Evolutionary conservation across 1,140 invertebrate species (phyloP).

Genomic region (Trachelipus rathkii): DNA sequence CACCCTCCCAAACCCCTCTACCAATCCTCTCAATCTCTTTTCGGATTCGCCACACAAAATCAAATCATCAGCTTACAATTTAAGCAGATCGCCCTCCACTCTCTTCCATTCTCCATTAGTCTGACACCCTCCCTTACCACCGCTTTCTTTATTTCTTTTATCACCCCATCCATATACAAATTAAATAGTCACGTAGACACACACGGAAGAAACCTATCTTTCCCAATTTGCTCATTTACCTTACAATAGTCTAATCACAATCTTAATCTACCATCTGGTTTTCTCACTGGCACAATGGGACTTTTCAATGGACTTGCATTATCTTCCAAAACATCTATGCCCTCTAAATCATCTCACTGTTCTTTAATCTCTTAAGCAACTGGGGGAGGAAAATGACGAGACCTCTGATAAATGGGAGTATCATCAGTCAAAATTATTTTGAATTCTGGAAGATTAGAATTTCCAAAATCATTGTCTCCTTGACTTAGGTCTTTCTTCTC

Average conservation of each 20-base stretch:
- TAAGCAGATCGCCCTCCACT: too few relatives aligned
- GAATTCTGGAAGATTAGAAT: not conserved
- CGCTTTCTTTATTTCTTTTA: too few relatives aligned
- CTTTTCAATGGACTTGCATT: constrained; percentile 17
- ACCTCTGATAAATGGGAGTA: constrained; percentile 20
- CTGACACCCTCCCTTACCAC: too few relatives aligned
- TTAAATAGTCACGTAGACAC: too few relatives aligned
- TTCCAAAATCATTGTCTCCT: not conserved
- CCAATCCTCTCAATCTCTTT: too few relatives aligned
- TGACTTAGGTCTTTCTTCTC: not conserved
- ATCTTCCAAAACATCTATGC: constrained; percentile 16
- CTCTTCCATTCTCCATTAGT: too few relatives aligned
- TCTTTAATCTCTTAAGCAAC: constrained; percentile 16
- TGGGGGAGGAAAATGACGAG: not conserved
- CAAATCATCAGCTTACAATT: too few relatives aligned
- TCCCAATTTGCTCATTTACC: constrained; percentile 5
- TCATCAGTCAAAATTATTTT: not conserved
- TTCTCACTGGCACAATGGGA: constrained; percentile 2
- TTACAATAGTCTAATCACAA: constrained; percentile 24
- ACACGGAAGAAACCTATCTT: constrained; percentile 20
- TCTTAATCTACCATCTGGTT: constrained; percentile 18
- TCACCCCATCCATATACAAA: too few relatives aligned
- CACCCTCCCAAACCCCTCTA: too few relatives aligned
- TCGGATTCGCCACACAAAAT: too few relatives aligned
- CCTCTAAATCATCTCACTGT: constrained; percentile 23